phyloP scores from a whole-genome alignment of 2,888 invertebrate genomes.

The Resseliella maxima region DNA sequence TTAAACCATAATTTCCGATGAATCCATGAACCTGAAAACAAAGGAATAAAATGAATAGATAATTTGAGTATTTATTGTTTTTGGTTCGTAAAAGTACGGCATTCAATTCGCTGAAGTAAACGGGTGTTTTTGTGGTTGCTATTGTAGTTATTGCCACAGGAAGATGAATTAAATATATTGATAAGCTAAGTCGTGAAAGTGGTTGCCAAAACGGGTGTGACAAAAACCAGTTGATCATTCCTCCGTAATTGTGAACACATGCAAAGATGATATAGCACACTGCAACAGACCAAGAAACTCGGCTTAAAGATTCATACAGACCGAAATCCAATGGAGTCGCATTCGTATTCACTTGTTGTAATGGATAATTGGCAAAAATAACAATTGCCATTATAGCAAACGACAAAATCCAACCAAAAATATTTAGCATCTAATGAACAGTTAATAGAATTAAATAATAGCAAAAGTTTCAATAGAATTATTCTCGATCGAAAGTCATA shows the following conservation, averaged over 20 bases:
- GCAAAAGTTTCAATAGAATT: too few species aligned
- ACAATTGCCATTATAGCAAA: slow-evolving; percentile 64
- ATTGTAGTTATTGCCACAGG: slow-evolving; percentile 60
- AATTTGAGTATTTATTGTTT: too few species aligned
- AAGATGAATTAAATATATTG: slow-evolving; percentile 63
- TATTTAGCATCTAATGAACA: background rate
- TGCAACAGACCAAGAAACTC: slow-evolving; percentile 63
- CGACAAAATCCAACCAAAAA: slow-evolving; percentile 64
- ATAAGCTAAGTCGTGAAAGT: slow-evolving; percentile 63
- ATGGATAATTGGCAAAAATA: slow-evolving; percentile 65
- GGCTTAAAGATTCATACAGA: slow-evolving; percentile 62
- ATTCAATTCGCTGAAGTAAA: slow-evolving; percentile 62
- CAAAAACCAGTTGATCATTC: slow-evolving; percentile 62
- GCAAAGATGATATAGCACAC: slow-evolving; percentile 64
- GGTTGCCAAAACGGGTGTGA: slow-evolving; percentile 64
- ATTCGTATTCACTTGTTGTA: slow-evolving; percentile 62
- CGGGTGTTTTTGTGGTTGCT: slow-evolving; percentile 59
- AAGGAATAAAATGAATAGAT: background rate
- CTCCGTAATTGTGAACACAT: slow-evolving; percentile 64
- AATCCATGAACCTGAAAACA: slow-evolving; percentile 12
- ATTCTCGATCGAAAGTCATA: background rate
- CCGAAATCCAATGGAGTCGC: slow-evolving; percentile 63
- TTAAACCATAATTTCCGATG: background rate
- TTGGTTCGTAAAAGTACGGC: slow-evolving; percentile 62
- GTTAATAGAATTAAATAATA: too few species aligned